Conservation (phyloP, 2,113 vertebrate species). For the Notothenia rossii region DNA sequence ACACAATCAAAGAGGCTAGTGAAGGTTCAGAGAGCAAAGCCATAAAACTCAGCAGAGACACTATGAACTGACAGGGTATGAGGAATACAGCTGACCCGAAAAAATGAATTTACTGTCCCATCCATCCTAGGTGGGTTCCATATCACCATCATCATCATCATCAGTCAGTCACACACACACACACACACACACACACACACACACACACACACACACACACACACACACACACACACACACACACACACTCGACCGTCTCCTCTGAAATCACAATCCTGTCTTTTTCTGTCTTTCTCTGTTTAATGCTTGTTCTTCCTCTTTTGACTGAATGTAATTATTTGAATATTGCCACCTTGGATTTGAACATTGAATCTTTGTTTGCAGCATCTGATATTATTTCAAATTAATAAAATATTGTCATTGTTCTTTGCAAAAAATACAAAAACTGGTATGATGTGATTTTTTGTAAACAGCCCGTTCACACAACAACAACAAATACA, state of each 20-base stretch:
- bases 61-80: conserved; percentile 26
- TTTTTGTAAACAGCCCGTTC: not conserved
- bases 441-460: conserved; percentile 12
- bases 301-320: conserved; percentile 59
- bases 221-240: conserved; percentile 27
- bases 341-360: conserved; percentile 75
- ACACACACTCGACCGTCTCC: conserved; percentile 6
- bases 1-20: not conserved
- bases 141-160: conserved; percentile 34
- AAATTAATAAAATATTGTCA: conserved; percentile 79
- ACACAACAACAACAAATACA: too few species aligned
- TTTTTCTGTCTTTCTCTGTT: conserved; percentile 4
- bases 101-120: conserved; percentile 65
- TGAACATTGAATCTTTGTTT: conserved; percentile 70
- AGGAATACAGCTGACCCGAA: conserved; percentile 24
- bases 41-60: conserved; percentile 42
- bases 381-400: conserved; percentile 82
- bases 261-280: conserved; percentile 29
- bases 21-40: conserved; percentile 66
- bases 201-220: conserved; percentile 28
- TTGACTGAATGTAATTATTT: conserved; percentile 79
- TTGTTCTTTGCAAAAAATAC: conserved; percentile 76
- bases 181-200: conserved; percentile 25
- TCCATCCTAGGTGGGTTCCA: conserved; percentile 23
- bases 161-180: conserved; percentile 31